Evolutionary conservation across 2,888 invertebrate genomes (phyloP), one percentile per base, ranked within the genome.

Genomic region (Hemicrepidius hirtus): DNA sequence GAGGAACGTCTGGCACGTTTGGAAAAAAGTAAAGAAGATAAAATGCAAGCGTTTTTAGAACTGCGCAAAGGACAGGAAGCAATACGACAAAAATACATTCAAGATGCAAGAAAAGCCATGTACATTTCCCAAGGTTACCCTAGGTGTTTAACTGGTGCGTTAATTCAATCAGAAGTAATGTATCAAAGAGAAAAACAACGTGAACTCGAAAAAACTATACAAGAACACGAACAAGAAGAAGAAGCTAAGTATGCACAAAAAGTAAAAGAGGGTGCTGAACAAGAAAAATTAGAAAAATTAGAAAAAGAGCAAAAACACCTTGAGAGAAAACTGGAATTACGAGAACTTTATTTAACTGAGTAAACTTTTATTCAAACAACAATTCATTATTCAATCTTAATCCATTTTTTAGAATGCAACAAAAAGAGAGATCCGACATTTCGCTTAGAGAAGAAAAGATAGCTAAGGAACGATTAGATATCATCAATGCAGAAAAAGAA

Each of bases 101-200:
- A 80, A 0, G 62, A 71, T 10, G 66, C 66, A 9, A 44, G 77
- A 21, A 81, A 79, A 74, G 75, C 78, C 28, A 80, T 84, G 68
- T 83, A 82, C 72, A 80, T 81, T 76, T 77, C 79, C 0, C 79
- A 80, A 37, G 83, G 83, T 40, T 78, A 81, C 68, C 82, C 85
- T 10, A 83, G 80, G 73, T 77, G 80, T 37, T 60, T 86, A 6
- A 84, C 82, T 4, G 82, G 83, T 32, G 85, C 85, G 4, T 78
- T 84, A 13, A 65, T 84, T 12, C 68, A 80, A 13, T 79, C 84
- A 10, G 84, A 85, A 77, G 81, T 83, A 4, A 60, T 84, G 6
- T 80, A 79, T 69, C 85, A 85, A 78, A 77, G 85, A 41, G 80
- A 82, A 21, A 82, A 81, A 65, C 86, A 86, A 75, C 76, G 79